Evolutionary conservation across 1,140 invertebrate genomes (phyloP), one percentile per base, ranked within the genome.

Genomic region (Frieseomelitta varia): DNA sequence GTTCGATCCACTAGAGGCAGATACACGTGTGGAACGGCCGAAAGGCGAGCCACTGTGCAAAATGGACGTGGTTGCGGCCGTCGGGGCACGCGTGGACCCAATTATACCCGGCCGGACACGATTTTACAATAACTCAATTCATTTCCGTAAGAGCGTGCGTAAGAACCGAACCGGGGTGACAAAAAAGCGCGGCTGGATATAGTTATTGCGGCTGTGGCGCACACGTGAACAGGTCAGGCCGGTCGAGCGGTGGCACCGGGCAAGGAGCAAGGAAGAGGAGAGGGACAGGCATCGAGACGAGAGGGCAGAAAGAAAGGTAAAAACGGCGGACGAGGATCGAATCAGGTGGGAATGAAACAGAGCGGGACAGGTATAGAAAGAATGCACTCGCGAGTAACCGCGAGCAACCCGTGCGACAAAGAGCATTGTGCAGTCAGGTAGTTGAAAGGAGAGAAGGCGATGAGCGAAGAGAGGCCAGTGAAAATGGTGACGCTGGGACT

Each of bases 121-220:
- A 67, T 89, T 88, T 81, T 86, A 87, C 85, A 89, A 89, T 89
- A 89, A 89, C 87, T 89, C 85, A 89, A 89, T 88, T 85, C 88
- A 81, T 89, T 89, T 89, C 84, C 87, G n/a, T 19, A 19, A 55
- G 76, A 81, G 77, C 72, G 63, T 55, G 55, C 51, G 77, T 69
- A 89, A 89, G 87, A 89, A 47, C 39, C 39, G 39, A 47, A 89
- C 84, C 84, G 73, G 30, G 21, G 53, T 73, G 68, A 55, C 78
- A 81, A 81, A 89, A 89, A 89, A 74, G 79, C 55, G 73, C 51
- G 56, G 65, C 71, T 87, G 78, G 87, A 89, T 89, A 87, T 89
- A 89, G 88, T 89, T 89, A 89, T 89, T 89, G 89, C 86, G 79
- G 78, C 82, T 82, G 79, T 77, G 63, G 81, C 55, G 79, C 67